Evolutionary conservation across 2,797 vertebrate genomes (phyloP).

Genomic region (Labroides dimidiatus): DNA sequence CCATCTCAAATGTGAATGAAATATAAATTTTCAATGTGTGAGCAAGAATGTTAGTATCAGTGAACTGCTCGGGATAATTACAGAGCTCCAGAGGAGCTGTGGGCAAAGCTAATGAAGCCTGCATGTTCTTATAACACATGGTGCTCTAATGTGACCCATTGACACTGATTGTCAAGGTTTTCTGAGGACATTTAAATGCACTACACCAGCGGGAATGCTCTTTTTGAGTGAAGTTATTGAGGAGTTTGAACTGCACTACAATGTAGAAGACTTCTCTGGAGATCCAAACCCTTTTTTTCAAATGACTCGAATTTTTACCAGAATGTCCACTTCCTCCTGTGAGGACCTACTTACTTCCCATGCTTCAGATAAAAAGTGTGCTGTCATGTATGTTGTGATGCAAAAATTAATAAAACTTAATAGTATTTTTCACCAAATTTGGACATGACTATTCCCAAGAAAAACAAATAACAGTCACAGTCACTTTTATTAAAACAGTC

Average conservation of each 20-base stretch:
- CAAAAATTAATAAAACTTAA: background rate
- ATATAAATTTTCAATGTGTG: constrained; percentile 9
- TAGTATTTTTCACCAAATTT: background rate
- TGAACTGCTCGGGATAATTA: constrained; percentile 29
- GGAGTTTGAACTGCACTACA: constrained; percentile 38
- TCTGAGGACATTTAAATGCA: constrained; percentile 34
- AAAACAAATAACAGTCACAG: constrained; percentile 1
- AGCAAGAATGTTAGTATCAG: constrained; percentile 20
- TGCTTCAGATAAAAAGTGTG: constrained; percentile 7
- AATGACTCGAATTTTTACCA: constrained; percentile 20
- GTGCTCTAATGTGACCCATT: constrained; percentile 48
- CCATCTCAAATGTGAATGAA: background rate
- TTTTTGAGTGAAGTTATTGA: constrained; percentile 34
- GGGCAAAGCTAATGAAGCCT: constrained; percentile 37
- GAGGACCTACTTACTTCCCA: constrained; percentile 2
- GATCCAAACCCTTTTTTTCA: constrained; percentile 31
- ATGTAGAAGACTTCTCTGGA: constrained; percentile 1
- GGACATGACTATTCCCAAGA: background rate
- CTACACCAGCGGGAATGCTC: constrained; percentile 35
- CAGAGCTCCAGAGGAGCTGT: constrained; percentile 25
- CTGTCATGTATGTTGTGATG: background rate
- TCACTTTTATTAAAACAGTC: constrained; percentile 32
- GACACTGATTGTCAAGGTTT: constrained; percentile 41
- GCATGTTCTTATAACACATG: constrained; percentile 31
- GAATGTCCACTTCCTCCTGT: constrained; percentile 6